Evolutionary conservation across 2,888 invertebrate genomes (phyloP).

Genomic region (Balanococcus diminutus): DNA sequence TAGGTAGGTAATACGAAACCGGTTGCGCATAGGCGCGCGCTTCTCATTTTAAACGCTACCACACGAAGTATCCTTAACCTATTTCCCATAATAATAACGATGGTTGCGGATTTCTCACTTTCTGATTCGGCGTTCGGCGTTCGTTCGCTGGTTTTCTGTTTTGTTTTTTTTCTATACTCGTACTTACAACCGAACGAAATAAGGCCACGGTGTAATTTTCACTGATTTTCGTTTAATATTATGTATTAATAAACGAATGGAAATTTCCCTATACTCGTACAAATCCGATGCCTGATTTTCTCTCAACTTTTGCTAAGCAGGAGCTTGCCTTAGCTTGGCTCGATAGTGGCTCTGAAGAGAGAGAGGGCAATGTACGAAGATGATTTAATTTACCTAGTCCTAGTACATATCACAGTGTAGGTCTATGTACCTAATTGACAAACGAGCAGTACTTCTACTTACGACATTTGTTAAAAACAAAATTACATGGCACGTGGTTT

Average conservation of each 20-base stretch:
- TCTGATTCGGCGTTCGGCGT: background rate
- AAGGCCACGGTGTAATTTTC: background rate
- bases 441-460: background rate
- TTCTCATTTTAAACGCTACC: background rate
- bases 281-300: background rate
- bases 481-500: background rate
- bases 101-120: slow-evolving; percentile 9
- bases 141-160: background rate
- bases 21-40: background rate
- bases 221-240: no score
- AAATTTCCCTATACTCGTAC: no score
- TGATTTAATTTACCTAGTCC: background rate
- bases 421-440: no score
- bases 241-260: no score
- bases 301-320: background rate
- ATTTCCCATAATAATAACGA: background rate
- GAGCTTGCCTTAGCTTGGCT: background rate
- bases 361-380: background rate
- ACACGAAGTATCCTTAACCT: slow-evolving; percentile 2
- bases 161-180: background rate
- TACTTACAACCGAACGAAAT: background rate
- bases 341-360: no score
- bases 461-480: background rate
- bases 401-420: no score
- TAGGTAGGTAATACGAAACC: background rate